Conservation (phyloP, 2,113 vertebrate genomes). For the Polyodon spathula region DNA sequence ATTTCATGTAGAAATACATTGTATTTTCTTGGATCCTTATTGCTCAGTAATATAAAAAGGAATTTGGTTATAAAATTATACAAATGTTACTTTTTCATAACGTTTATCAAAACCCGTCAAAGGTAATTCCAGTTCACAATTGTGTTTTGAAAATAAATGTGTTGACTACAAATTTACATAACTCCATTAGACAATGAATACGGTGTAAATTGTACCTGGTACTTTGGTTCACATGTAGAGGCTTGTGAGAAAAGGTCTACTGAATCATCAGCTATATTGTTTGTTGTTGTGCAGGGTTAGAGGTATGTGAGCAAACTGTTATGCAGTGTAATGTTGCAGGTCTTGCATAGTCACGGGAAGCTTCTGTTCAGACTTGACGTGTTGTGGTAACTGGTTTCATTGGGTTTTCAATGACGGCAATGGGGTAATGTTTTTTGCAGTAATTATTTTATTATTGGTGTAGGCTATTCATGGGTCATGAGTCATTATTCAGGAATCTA, state of each 20-base stretch:
- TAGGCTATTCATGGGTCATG: too few species aligned
- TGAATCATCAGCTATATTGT: slow-evolving; percentile 55
- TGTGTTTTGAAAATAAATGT: slow-evolving; percentile 43
- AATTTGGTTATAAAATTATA: too few species aligned
- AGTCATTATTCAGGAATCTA: too few species aligned
- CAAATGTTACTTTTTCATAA: slow-evolving; percentile 29
- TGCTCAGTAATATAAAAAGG: too few species aligned
- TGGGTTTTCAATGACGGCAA: not conserved
- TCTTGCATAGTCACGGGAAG: not conserved
- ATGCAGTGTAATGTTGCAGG: slow-evolving; percentile 4
- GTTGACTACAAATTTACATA: slow-evolving; percentile 59
- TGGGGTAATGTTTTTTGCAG: not conserved
- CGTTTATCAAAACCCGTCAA: slow-evolving; percentile 32
- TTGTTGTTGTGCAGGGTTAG: slow-evolving; percentile 29
- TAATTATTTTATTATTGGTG: too few species aligned
- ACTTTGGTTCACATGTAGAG: slow-evolving; percentile 59
- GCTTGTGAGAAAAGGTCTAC: slow-evolving; percentile 47
- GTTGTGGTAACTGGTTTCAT: not conserved
- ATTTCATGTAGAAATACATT: too few species aligned
- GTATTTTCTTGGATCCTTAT: too few species aligned
- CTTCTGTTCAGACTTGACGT: slow-evolving; percentile 1
- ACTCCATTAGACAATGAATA: slow-evolving; percentile 70
- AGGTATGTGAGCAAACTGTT: not conserved
- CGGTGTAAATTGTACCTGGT: slow-evolving; percentile 61
- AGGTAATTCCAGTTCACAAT: slow-evolving; percentile 25